Evolutionary conservation across 2,113 vertebrate genomes (phyloP).

Genomic region (Eulacestoma nigropectus): DNA sequence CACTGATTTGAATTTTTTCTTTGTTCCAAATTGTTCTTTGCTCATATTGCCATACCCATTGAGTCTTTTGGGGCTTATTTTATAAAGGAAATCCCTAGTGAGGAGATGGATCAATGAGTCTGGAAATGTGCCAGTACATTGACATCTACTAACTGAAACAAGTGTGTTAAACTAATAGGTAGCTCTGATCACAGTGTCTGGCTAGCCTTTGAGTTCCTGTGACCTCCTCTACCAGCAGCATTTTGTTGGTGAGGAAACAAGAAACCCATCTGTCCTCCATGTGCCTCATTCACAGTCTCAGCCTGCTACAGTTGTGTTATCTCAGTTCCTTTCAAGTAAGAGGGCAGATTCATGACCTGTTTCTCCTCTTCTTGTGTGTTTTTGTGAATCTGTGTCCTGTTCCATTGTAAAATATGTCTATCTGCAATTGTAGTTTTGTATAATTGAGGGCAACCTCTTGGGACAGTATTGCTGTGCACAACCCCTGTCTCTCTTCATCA

Average conservation of each 20-base stretch:
- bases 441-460: not conserved
- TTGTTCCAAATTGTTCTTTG: not conserved
- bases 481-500: not conserved
- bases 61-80: not conserved
- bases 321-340: not conserved
- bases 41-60: not conserved
- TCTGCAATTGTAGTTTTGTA: not conserved
- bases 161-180: not conserved
- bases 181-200: not conserved
- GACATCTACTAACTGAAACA: not conserved
- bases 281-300: not conserved
- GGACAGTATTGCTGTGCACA: not conserved
- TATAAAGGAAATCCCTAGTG: not conserved
- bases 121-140: not conserved
- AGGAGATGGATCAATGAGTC: not conserved
- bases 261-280: not conserved
- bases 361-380: not conserved
- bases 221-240: not conserved
- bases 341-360: not conserved
- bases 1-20: not conserved
- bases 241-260: not conserved
- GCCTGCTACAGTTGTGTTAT: not conserved
- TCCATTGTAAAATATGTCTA: not conserved
- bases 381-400: not conserved
- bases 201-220: not conserved